Evolutionary conservation across 2,113 vertebrate species (phyloP), one percentile per base, ranked within the genome.

Genomic region (Australoheros scitulus): DNA sequence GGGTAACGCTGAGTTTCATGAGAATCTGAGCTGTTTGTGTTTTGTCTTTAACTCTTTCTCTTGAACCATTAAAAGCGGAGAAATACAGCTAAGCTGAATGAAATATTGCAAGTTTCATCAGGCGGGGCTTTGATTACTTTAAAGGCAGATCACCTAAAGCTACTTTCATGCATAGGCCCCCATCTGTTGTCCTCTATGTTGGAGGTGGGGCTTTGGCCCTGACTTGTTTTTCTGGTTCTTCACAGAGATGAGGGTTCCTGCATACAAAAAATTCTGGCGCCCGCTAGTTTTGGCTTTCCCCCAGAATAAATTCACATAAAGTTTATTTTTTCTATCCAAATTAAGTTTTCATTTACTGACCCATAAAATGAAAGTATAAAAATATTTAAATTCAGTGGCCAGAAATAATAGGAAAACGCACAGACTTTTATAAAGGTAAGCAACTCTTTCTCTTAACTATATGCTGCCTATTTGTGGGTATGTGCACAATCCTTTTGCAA

Each of bases 301-400:
- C 61, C 14, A 0, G 6, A 22, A 3, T 38, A 41, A 64, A 14
- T 22, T 64, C 11, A n/a, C 17, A 34, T 34, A 34, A 5, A 26
- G 26, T 7, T 7, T 36, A 2, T 38, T 10, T 10, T 38, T 38
- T 17, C 14, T 50, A 2, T 34, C 6, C 2, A 7, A 50, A 52
- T 17, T 52, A 52, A 15, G 4, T n/a, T 43, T 43, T 24, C 1
- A 11, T 17, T 26, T 24, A 17, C 38, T 26, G 9, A 47, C 8
- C 7, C 22, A 47, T 24, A n/a, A 65, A 41, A 64, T 64, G 13
- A 68, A 43, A 6, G 14, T 38, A 26, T 41, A 7, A 36, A 10
- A 24, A 65, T 7, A 5, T 56, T 56, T 0, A 4, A 47, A 1
- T 0, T 14, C 17, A 0, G 3, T 68, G 38, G 14, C 41, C 43